These are phyloP conservation scores for Andrena fulva DNA, from an alignment of 2,888 invertebrate genomes.

Conservation along the genomic window DNA sequence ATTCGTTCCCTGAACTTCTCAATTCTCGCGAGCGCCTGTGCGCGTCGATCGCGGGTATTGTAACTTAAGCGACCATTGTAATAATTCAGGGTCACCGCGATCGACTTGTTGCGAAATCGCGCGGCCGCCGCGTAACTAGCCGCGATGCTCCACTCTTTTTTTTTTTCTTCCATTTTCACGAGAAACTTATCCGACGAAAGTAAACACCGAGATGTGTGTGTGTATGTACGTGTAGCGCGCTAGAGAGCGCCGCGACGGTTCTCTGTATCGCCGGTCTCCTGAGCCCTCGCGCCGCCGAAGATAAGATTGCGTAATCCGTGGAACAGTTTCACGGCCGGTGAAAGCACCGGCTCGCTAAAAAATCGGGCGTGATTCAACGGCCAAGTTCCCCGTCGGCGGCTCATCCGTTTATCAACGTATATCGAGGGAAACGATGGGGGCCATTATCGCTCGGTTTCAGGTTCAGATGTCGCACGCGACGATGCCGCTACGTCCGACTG, in stretches of 20 bases:
- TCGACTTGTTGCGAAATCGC: conserved; percentile 57
- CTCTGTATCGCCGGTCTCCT: conserved; percentile 17
- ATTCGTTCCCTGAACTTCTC: conserved; percentile 70
- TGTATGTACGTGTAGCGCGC: not conserved
- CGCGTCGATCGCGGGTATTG: conserved; percentile 44
- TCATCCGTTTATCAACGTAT: conserved; percentile 3
- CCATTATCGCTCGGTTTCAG: conserved; percentile 13
- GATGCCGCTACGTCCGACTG: not conserved
- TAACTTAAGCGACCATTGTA: conserved; percentile 41
- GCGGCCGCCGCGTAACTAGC: not conserved
- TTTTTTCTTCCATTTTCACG: not conserved
- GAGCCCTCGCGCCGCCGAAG: conserved; percentile 8
- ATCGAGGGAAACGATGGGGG: not conserved
- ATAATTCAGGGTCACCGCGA: conserved; percentile 57
- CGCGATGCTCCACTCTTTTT: not conserved
- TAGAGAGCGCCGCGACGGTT: conserved; percentile 31
- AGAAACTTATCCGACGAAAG: conserved; percentile 25
- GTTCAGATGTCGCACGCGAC: not conserved
- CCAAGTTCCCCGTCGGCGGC: not conserved
- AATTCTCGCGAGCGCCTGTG: conserved; percentile 63
- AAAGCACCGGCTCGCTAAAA: not conserved
- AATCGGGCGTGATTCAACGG: not conserved
- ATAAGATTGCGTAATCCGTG: conserved; percentile 22
- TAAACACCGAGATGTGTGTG: not conserved
- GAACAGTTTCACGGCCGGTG: not conserved